phyloP scores from a whole-genome alignment of 1,140 invertebrate genomes.

The Steinernema feltiae region DNA sequence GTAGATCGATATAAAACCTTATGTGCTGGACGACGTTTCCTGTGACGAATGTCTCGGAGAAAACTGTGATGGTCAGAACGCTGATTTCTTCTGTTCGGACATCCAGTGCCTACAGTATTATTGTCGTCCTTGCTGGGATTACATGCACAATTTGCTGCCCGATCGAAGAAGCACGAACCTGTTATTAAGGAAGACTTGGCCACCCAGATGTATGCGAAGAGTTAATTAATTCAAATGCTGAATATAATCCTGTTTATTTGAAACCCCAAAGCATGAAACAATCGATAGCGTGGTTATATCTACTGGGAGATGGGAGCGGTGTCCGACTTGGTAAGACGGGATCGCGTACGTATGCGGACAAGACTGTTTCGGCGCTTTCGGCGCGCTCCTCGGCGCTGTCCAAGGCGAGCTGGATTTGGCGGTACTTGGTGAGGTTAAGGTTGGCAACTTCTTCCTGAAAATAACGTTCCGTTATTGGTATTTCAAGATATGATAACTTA shows the following conservation, averaged over 20 bases:
- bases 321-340: constrained; percentile 30
- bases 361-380: constrained; percentile 75
- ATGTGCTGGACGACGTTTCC: constrained; percentile 97
- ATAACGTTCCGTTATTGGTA: not conserved
- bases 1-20: constrained; percentile 90
- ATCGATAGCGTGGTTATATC: no score
- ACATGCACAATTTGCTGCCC: not conserved
- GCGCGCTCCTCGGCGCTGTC: constrained; percentile 97
- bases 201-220: not conserved
- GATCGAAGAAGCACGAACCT: not conserved
- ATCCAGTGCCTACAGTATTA: constrained; percentile 98
- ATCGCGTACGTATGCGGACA: constrained; percentile 36
- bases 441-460: constrained; percentile 84
- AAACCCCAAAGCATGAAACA: no score
- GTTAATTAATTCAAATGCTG: no score
- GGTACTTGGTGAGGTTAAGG: constrained; percentile 95
- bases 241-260: no score
- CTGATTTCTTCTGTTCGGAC: constrained; percentile 97
- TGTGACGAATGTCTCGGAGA: constrained; percentile 81
- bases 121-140: constrained; percentile 90
- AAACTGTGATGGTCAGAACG: constrained; percentile 90
- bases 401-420: constrained; percentile 93
- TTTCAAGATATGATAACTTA: constrained; percentile 12
- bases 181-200: constrained; percentile 8
- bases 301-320: constrained; percentile 18